Percentiles rank a stretch among this genome's conserved stretches.
Evolutionary conservation across 2,113 vertebrate species (phyloP).

Genomic region (Nothobranchius kuhntae): DNA sequence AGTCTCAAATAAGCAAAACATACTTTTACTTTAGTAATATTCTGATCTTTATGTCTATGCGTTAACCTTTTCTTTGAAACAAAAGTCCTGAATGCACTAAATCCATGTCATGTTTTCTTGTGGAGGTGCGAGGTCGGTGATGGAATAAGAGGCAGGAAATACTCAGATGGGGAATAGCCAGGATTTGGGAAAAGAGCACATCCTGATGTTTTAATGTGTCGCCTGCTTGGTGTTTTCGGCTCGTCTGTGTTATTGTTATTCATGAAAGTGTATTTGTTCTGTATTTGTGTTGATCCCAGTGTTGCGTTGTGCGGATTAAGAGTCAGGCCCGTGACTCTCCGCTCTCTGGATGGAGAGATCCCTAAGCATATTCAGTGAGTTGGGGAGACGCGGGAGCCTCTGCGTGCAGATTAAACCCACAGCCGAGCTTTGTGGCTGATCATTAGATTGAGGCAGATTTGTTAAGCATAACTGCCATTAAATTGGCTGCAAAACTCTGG

Average conservation of each 20-base stretch:
- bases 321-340: slow-evolving; percentile 64
- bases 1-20: too few species aligned
- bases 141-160: slow-evolving; percentile 49
- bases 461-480: slow-evolving; percentile 80
- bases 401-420: slow-evolving; percentile 70
- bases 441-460: slow-evolving; percentile 78
- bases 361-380: slow-evolving; percentile 71
- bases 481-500: slow-evolving; percentile 75
- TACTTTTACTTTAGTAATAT: too few species aligned
- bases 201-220: slow-evolving; percentile 49
- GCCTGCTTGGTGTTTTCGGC: slow-evolving; percentile 58
- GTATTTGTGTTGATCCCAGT: slow-evolving; percentile 72
- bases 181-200: slow-evolving; percentile 57
- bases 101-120: slow-evolving; percentile 38
- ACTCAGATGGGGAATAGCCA: slow-evolving; percentile 44
- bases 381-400: slow-evolving; percentile 59
- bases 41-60: too few species aligned
- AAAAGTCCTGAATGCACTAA: slow-evolving; percentile 29
- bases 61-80: too few species aligned
- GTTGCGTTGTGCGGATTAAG: slow-evolving; percentile 71
- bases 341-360: slow-evolving; percentile 72
- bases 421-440: slow-evolving; percentile 73
- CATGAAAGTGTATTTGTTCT: slow-evolving; percentile 69
- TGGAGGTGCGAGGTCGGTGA: slow-evolving; percentile 51
- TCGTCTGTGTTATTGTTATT: slow-evolving; percentile 72